Base-by-base conservation (phyloP, 2,888 invertebrate species). In the Xylophagus ater region DNA sequence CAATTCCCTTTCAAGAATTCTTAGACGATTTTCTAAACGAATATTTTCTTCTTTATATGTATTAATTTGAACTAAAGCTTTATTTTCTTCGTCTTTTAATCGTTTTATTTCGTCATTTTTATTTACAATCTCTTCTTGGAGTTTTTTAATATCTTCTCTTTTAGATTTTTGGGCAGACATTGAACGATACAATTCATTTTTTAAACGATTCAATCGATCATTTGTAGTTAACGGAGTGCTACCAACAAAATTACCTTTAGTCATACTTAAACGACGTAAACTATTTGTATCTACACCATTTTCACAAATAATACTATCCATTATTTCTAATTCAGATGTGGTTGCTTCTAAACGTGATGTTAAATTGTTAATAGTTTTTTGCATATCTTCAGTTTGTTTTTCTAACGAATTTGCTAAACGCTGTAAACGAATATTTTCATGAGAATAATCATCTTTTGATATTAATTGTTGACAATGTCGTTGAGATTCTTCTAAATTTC, bases 401-500 rank as follows among this genome's bases (percentile, higher is more conserved):
- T 60, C 58, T n/a, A 60, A 44, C 13, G 55, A 55, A 2, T 47
- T 44, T 3, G 60, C 54, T 6, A 55, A 45, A 7, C 56, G 52
- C 41, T 59, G 52, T 4, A 62, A 49, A 1, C 55, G 53, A 4
- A 51, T 32, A 42, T 57, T 59, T 37, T 65, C 65, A 23, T 52
- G 47, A 1, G 55, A 53, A 33, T 55, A 55, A 37, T 55, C 56
- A n/a, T 54, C 53, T 12, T 53, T 54, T 2, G 46, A 43, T 10
- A 53, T 43, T 2, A 69, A 46, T 43, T 67, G 63, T 7, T 65
- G 59, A 46, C 60, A 69, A 26, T 66, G 66, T 6, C 58, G 48
- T 48, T 80, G 80, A 1, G 77, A 72, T 5, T 72, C 69, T 44
- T 75, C 72, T 32, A 80, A 49, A 15, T 73, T 76, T 15, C 63